phyloP scores from a whole-genome alignment of 2,888 invertebrate genomes.

The Schrankia costaestrigalis region DNA sequence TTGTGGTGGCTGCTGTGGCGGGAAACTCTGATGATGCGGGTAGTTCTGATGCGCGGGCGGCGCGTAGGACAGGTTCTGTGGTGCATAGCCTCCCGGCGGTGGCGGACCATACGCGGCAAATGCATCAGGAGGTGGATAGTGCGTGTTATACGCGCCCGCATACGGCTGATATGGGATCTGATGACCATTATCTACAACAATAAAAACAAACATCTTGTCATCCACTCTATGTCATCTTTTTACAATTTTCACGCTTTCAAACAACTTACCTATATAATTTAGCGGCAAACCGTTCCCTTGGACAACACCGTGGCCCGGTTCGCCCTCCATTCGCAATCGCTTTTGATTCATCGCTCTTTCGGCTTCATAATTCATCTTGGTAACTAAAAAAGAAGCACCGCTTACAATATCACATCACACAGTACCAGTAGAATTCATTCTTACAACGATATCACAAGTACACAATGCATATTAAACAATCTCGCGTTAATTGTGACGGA shows the following conservation, averaged over 20 bases:
- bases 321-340: slow-evolving; percentile 77
- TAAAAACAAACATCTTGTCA: slow-evolving; percentile 9
- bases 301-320: slow-evolving; percentile 76
- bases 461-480: slow-evolving; percentile 52
- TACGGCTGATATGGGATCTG: slow-evolving; percentile 77
- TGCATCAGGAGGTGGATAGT: slow-evolving; percentile 74
- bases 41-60: slow-evolving; percentile 78
- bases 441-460: slow-evolving; percentile 39
- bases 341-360: slow-evolving; percentile 79
- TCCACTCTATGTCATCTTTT: slow-evolving; percentile 13
- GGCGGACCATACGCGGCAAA: slow-evolving; percentile 75
- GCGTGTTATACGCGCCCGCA: slow-evolving; percentile 75
- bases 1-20: slow-evolving; percentile 68
- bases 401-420: slow-evolving; percentile 39
- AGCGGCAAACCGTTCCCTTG: slow-evolving; percentile 78
- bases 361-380: slow-evolving; percentile 79
- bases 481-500: slow-evolving; percentile 70
- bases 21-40: slow-evolving; percentile 74
- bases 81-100: slow-evolving; percentile 72
- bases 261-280: slow-evolving; percentile 71
- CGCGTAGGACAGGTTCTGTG: slow-evolving; percentile 73
- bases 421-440: slow-evolving; percentile 45
- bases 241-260: slow-evolving; percentile 25
- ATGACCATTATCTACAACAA: slow-evolving; percentile 75
- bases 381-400: slow-evolving; percentile 70